Percentiles rank a stretch among this genome's conserved stretches.
Evolutionary conservation across 1,140 invertebrate species (phyloP).

Genomic region (Cotesia chilonis): DNA sequence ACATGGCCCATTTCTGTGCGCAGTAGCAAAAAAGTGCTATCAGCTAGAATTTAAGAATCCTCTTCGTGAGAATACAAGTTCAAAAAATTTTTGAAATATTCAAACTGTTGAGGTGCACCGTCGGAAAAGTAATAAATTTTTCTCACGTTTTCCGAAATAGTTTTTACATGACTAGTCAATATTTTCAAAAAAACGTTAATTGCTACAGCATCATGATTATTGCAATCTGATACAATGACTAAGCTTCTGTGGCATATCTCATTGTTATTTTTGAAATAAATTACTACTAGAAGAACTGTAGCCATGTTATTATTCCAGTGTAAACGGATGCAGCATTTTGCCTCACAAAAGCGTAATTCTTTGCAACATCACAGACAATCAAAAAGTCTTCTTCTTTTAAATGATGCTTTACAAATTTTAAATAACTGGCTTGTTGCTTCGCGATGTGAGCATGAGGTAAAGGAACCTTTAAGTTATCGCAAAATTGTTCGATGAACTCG

Average conservation of each 20-base stretch:
- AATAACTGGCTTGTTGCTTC: slow-evolving; percentile 39
- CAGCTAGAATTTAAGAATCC: slow-evolving; percentile 51
- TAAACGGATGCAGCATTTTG: background rate
- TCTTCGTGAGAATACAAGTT: slow-evolving; percentile 40
- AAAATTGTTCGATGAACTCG: slow-evolving; percentile 37
- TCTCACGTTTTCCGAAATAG: too few relatives aligned
- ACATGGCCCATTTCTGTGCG: slow-evolving; percentile 51
- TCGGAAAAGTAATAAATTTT: background rate
- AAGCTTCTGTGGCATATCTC: slow-evolving; percentile 3
- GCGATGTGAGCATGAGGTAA: slow-evolving; percentile 41
- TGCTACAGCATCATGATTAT: too few relatives aligned
- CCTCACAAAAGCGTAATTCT: background rate
- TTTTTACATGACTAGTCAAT: too few relatives aligned
- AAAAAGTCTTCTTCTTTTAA: slow-evolving; percentile 35
- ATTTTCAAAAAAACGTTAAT: too few relatives aligned
- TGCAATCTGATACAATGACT: too few relatives aligned
- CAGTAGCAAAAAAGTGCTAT: slow-evolving; percentile 53
- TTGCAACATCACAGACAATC: slow-evolving; percentile 36
- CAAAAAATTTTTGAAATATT: slow-evolving; percentile 19
- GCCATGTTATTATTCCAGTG: slow-evolving; percentile 20
- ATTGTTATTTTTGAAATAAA: slow-evolving; percentile 10
- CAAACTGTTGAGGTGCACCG: slow-evolving; percentile 17
- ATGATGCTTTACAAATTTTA: slow-evolving; percentile 36
- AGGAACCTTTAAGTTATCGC: slow-evolving; percentile 27
- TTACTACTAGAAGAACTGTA: slow-evolving; percentile 4